Evolutionary conservation across 1,140 invertebrate genomes (phyloP), one percentile per base, ranked within the genome.

Genomic region (Halesus radiatus): DNA sequence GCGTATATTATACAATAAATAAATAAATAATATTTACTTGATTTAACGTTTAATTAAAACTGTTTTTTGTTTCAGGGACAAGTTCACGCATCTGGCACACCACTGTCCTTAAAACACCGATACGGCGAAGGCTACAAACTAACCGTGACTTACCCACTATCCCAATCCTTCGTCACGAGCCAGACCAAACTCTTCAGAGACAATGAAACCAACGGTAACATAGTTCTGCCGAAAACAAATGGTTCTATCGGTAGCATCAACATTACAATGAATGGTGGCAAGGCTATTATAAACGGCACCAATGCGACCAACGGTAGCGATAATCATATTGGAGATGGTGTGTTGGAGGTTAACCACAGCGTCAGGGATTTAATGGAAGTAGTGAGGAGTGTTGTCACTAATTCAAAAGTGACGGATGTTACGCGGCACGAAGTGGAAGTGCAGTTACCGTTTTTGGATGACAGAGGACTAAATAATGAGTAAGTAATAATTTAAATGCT

Each of bases 51-150:
- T 29, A 29, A 29, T 29, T n/a, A n/a, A 29, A 29, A 3, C 5
- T 29, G 5, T 29, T 13, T 45, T 45, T 45, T 50, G 16, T 77
- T 64, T 66, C 89, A 93, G 87, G 94, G 94, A 37, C 88, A 90
- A 85, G 89, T 94, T 80, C 88, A 86, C 82, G 88, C 86, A 70
- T 85, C 88, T 0, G 94, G 94, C 0, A 93, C 93, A 1, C 91
- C 93, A 2, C 91, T 95, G 79, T 92, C 93, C 78, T 87, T 96
- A 53, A 95, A 95, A 85, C 91, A 90, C 80, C 93, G 94, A 84
- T 94, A 95, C 85, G 95, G 95, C 45, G 91, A 92, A 77, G 95
- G 95, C 0, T 97, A 96, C 87, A 94, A 92, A 76, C 86, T 95
- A 18, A 92, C 91, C 4, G 88, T 91, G 1, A 90, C 89, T 81